Percentiles rank a stretch among this genome's conserved stretches.
These are phyloP conservation scores for Osmoderma eremita DNA, from an alignment of 2,888 invertebrate species.

Conservation along the genomic window DNA sequence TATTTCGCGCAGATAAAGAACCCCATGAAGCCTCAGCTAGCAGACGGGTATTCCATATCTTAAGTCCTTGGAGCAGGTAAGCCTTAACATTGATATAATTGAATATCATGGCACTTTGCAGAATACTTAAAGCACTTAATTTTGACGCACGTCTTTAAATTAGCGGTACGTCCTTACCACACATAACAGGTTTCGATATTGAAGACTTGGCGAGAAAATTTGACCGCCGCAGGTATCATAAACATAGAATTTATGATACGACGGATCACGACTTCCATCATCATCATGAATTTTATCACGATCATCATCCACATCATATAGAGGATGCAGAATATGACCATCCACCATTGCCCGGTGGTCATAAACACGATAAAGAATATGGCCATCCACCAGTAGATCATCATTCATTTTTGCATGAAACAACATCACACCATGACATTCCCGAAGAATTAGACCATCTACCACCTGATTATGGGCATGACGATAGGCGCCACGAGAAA, in stretches of 20 bases:
- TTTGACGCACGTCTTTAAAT: background rate
- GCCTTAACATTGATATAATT: background rate
- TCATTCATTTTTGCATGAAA: background rate
- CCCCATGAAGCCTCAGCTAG: conserved; percentile 22
- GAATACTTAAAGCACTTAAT: too few species aligned
- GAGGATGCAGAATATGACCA: background rate
- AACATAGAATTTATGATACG: background rate
- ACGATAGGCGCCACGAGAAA: background rate
- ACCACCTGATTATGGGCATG: background rate
- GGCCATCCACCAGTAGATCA: conserved; percentile 2
- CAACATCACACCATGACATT: background rate
- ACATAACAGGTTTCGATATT: conserved; percentile 34
- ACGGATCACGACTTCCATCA: background rate
- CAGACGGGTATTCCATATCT: conserved; percentile 8
- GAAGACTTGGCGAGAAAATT: conserved; percentile 30
- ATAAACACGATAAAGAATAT: background rate
- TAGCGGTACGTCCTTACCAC: background rate
- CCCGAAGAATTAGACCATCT: conserved; percentile 6
- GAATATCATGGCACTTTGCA: too few species aligned
- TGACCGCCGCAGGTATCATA: background rate
- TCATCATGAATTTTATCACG: background rate
- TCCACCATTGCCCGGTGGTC: background rate
- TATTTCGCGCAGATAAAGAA: conserved; percentile 36
- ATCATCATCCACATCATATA: background rate
- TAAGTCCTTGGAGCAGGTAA: conserved; percentile 27